These are phyloP conservation scores for Dermatemys mawii DNA, from an alignment of 2,113 vertebrate genomes.

Conservation along the genomic window DNA sequence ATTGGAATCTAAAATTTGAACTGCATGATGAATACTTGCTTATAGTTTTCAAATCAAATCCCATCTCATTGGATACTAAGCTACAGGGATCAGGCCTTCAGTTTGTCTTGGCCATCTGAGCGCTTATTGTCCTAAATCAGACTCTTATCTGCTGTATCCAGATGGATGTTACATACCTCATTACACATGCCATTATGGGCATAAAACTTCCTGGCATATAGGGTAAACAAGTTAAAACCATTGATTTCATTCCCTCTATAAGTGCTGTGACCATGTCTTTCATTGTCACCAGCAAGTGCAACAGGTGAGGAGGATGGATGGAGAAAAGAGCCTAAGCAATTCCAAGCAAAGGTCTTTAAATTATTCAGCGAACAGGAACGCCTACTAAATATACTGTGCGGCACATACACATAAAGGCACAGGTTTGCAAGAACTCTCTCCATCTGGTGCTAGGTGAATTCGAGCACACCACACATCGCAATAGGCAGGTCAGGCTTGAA, in stretches of 20 bases:
- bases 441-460: background rate
- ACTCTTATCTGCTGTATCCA: background rate
- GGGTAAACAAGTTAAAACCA: background rate
- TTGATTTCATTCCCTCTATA: background rate
- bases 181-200: background rate
- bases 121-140: background rate
- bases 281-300: background rate
- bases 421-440: background rate
- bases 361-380: background rate
- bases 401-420: background rate
- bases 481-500: background rate
- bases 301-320: fast-evolving
- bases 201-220: background rate
- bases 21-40: constrained; percentile 4
- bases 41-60: background rate
- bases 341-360: background rate
- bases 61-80: background rate
- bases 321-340: background rate
- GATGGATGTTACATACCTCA: background rate
- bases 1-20: background rate
- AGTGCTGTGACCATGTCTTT: background rate
- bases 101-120: background rate
- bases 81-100: background rate
- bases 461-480: fast-evolving
- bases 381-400: background rate